Evolutionary conservation across 2,797 vertebrate genomes (phyloP), one percentile per base, ranked within the genome.

Genomic region (Danio jaintianensis): DNA sequence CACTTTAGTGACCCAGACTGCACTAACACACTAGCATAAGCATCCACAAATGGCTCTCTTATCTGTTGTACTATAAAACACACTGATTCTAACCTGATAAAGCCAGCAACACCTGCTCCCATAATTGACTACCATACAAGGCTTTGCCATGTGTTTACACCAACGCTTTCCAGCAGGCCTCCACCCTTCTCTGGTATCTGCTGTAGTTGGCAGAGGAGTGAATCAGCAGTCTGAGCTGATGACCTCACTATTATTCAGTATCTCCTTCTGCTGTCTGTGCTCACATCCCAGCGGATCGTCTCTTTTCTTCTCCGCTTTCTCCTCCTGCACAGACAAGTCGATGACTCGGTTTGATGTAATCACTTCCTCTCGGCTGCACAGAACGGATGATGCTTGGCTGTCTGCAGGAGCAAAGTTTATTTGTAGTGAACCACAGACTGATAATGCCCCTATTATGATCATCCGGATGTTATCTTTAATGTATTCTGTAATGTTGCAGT

Each of bases 151-250:
- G 8, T 56, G 18, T 53, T 75, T 53, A 66, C 61, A 43, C 36
- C 40, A n/a, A 64, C 10, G 8, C 36, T 55, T 6, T 56, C 38
- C 7, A 12, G 9, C 40, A 0, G 6, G 16, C 11, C 50, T 53
- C 40, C 75, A 36, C 62, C 75, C 75, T 56, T 77, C 9, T 3
- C 15, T 66, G 62, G 52, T 36, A 66, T 77, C 40, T 67, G 50
- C 5, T 12, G 4, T 15, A 42, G 48, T 29, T 42, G 15, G 48
- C 18, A 48, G 18, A 52, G 29, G 48, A 67, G 50, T 67, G 75
- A 77, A 66, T 77, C 61, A 77, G 62, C 62, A 77, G 48, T n/a
- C 47, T 6, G n/a, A 4, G 0, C 5, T 4, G 22, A 47, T 64
- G 59, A 75, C 42, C 62, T 55, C 40, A 45, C 62, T 53, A 22